These are phyloP conservation scores for Adelognathus sp. DNA, from an alignment of 2,888 invertebrate genomes.

Conservation along the genomic window DNA sequence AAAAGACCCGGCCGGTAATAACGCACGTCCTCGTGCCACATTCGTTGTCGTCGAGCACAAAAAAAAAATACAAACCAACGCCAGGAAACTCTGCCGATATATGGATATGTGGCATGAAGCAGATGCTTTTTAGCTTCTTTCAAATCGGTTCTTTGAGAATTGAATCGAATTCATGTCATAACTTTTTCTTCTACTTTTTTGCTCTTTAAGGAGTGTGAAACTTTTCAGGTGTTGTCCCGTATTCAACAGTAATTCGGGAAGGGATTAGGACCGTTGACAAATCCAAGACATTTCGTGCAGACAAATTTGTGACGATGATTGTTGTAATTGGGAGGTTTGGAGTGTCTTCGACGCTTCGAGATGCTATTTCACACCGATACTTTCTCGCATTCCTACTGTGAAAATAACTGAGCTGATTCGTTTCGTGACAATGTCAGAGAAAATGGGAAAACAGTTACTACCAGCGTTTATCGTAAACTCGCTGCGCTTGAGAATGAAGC, in stretches of 20 bases:
- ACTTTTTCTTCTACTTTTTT: not conserved
- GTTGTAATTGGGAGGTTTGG: no score
- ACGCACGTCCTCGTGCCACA: constrained; percentile 74
- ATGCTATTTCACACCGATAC: no score
- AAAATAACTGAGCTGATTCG: not conserved
- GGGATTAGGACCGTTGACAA: no score
- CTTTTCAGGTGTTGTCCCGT: no score
- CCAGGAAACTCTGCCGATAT: not conserved
- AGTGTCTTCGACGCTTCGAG: no score
- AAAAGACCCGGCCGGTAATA: constrained; percentile 66
- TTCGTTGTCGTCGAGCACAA: constrained; percentile 59
- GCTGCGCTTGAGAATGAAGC: constrained; percentile 8
- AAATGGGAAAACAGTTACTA: not conserved
- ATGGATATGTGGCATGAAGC: not conserved
- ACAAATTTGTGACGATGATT: no score
- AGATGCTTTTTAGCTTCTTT: not conserved
- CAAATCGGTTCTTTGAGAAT: not conserved
- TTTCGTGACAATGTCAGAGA: not conserved
- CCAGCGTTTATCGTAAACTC: not conserved
- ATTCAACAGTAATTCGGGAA: no score
- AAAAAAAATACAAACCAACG: constrained; percentile 11
- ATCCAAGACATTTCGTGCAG: no score
- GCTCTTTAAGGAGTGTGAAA: not conserved
- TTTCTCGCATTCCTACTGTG: no score
- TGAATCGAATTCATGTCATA: not conserved